phyloP scores from a whole-genome alignment of 2,888 invertebrate species.

The Agriopis marginaria region DNA sequence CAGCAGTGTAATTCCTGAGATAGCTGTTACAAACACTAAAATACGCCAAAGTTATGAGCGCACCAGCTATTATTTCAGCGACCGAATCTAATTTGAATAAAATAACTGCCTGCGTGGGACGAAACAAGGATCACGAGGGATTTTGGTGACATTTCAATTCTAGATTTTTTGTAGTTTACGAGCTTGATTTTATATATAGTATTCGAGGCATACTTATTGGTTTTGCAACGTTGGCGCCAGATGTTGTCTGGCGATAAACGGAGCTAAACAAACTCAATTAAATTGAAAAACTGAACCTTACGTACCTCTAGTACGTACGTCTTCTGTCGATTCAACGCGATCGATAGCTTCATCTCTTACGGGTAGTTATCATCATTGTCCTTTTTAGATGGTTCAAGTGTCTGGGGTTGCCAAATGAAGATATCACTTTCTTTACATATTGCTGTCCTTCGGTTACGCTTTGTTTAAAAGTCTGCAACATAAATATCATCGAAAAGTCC shows the following conservation, averaged over 20 bases:
- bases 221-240: constrained; percentile 48
- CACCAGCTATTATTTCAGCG: constrained; percentile 23
- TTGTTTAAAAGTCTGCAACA: too few species aligned
- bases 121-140: constrained; percentile 43
- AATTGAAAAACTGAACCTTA: too few species aligned
- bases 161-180: constrained; percentile 35
- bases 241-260: not conserved
- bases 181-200: constrained; percentile 30
- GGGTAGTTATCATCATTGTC: too few species aligned
- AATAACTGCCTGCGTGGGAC: constrained; percentile 38
- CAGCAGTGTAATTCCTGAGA: constrained; percentile 14
- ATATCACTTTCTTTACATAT: too few species aligned
- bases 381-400: too few species aligned
- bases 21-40: constrained; percentile 15
- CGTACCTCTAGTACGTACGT: too few species aligned
- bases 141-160: constrained; percentile 39
- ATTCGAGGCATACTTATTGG: constrained; percentile 18
- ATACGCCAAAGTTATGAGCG: constrained; percentile 26
- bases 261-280: too few species aligned
- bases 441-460: too few species aligned
- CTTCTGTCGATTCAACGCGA: too few species aligned
- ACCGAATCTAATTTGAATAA: constrained; percentile 35
- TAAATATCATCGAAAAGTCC: not conserved
- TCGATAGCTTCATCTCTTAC: too few species aligned
- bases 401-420: too few species aligned